Evolutionary conservation across 2,797 vertebrate species (phyloP), one percentile per base, ranked within the genome.

Genomic region (Pelochelys cantorii): DNA sequence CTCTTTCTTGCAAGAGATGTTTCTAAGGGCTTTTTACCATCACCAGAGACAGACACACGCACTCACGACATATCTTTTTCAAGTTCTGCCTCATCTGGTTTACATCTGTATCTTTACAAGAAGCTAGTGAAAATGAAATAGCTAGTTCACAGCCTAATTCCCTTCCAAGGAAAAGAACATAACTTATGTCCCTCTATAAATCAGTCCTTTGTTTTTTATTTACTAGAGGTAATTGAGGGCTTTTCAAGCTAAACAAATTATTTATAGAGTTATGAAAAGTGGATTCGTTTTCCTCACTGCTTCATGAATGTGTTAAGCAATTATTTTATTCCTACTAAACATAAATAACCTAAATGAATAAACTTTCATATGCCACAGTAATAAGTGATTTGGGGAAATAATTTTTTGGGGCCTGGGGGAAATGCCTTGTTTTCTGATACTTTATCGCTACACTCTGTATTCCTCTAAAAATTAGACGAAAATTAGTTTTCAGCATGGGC

Each of bases 191-290:
- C 87, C 85, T 94, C 90, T 82, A 55, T 93, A 90, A 95, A 94
- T 93, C 94, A 55, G 92, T 60, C 79, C 85, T 91, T 96, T 97
- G 90, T 94, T 93, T 96, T 96, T 93, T 48, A 91, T 96, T 95
- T 97, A 91, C 92, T 96, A 85, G 86, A 90, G 91, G 90, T 95
- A 96, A 95, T 88, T 95, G 96, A 97, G 94, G 89, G 71, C 80
- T 93, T 95, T 96, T 96, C 94, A 87, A 95, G 62, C 88, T 94
- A 93, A 86, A 94, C 80, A 95, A 96, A 95, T 87, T 93, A 97
- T 97, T 96, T 95, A 95, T 93, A 96, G 91, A 91, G 87, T 91
- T 93, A 92, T 92, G 95, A 94, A 95, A 97, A 97, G 94, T 96
- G 65, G 78, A 96, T 96, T 96, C 80, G 90, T 91, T 96, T 97